These are phyloP conservation scores for Microcaecilia unicolor DNA, from an alignment of 2,797 vertebrate genomes.

Conservation along the genomic window DNA sequence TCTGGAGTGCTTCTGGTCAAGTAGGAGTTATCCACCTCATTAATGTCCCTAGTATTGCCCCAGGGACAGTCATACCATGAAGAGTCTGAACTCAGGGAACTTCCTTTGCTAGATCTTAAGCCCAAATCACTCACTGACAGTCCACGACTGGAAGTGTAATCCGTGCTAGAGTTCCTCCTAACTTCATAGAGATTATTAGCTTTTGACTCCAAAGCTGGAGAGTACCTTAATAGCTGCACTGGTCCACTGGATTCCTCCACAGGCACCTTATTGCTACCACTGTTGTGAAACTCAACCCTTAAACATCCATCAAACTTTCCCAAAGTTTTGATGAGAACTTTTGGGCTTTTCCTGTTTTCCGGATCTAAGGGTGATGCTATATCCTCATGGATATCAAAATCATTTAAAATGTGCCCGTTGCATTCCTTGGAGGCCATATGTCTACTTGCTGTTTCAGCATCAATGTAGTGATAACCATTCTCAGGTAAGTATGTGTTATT, in stretches of 20 bases:
- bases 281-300: constrained; percentile 84
- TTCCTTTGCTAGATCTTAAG: constrained; percentile 82
- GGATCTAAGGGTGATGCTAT: constrained; percentile 29
- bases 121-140: constrained; percentile 56
- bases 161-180: constrained; percentile 46
- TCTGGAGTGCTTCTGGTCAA: constrained; percentile 48
- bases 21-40: constrained; percentile 61
- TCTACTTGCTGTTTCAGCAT: constrained; percentile 34
- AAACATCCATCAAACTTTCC: constrained; percentile 80
- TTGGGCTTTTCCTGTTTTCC: constrained; percentile 72
- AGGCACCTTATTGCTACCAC: constrained; percentile 44
- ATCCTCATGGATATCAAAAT: constrained; percentile 49
- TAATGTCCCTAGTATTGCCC: constrained; percentile 66
- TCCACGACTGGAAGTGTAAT: constrained; percentile 42
- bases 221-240: constrained; percentile 87
- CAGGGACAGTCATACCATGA: constrained; percentile 94
- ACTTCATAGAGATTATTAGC: constrained; percentile 36
- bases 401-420: constrained; percentile 56
- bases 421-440: constrained; percentile 40
- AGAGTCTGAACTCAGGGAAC: constrained; percentile 82
- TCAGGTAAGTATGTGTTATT: constrained; percentile 40
- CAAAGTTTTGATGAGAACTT: constrained; percentile 78
- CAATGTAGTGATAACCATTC: constrained; percentile 54
- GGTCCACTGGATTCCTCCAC: constrained; percentile 62
- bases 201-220: constrained; percentile 63